These are phyloP conservation scores for Ichneumoninae sp. DNA, from an alignment of 2,888 invertebrate species.

Conservation along the genomic window DNA sequence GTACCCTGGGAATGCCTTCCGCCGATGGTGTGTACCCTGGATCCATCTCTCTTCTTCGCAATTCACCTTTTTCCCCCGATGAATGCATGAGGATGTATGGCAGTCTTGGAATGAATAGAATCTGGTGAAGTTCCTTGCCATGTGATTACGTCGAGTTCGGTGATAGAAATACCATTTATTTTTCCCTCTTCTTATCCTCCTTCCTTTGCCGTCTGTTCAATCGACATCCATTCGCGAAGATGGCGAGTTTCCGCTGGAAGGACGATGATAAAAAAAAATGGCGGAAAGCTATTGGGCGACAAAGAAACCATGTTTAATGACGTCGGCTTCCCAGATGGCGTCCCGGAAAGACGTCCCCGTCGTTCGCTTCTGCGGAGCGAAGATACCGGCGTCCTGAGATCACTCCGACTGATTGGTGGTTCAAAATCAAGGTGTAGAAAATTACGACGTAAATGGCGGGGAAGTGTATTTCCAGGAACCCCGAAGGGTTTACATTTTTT, in stretches of 20 bases:
- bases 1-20: not conserved
- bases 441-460: not conserved
- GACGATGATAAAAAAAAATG: not conserved
- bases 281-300: not conserved
- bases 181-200: not conserved
- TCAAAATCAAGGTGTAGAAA: not conserved
- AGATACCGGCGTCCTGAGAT: not conserved
- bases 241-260: not conserved
- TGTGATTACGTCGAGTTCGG: not conserved
- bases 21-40: not conserved
- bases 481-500: conserved; percentile 1
- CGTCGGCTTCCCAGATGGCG: not conserved
- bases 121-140: not conserved
- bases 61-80: not conserved
- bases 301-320: not conserved
- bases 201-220: not conserved
- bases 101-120: not conserved
- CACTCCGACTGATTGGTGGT: not conserved
- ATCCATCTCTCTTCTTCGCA: not conserved
- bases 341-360: not conserved
- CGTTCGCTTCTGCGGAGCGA: not conserved
- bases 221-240: no score
- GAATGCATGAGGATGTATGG: not conserved
- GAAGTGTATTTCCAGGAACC: not conserved
- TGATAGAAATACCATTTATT: not conserved